Evolutionary conservation across 2,888 invertebrate genomes (phyloP).

Genomic region (Tricholauxania praeusta): DNA sequence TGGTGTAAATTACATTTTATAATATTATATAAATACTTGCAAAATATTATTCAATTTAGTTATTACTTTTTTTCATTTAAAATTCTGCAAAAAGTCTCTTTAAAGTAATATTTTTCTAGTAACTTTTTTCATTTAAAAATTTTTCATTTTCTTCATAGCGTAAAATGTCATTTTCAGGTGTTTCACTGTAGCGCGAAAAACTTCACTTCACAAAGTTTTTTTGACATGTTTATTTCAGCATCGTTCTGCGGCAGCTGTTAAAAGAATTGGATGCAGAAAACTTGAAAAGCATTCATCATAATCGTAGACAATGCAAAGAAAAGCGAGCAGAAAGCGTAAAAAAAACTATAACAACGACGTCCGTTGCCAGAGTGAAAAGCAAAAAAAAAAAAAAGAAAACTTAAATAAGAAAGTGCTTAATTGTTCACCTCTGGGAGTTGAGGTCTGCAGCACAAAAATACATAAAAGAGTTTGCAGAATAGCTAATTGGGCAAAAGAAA

Average conservation of each 20-base stretch:
- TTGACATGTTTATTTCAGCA: conserved; percentile 7
- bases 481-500: too few species aligned
- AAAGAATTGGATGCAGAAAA: not conserved
- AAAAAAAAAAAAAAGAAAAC: not conserved
- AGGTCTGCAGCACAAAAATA: too few species aligned
- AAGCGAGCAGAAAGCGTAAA: not conserved
- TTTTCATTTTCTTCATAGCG: not conserved
- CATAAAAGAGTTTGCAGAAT: too few species aligned
- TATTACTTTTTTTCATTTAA: too few species aligned
- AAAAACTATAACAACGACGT: not conserved
- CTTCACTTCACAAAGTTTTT: conserved; percentile 6
- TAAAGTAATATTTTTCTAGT: too few species aligned
- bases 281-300: conserved; percentile 18
- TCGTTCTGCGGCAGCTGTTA: not conserved
- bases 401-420: not conserved
- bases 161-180: conserved; percentile 27
- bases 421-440: conserved; percentile 1
- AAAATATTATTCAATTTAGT: too few species aligned
- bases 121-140: not conserved
- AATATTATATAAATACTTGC: too few species aligned
- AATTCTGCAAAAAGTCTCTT: too few species aligned
- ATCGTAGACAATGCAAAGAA: conserved; percentile 10
- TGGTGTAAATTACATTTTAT: too few species aligned
- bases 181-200: conserved; percentile 17
- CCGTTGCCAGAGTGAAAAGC: not conserved